A percentile compares a stretch with the other conserved stretches of the same genome.
These are phyloP conservation scores for Pelvicachromis taeniatus DNA, from an alignment of 2,113 vertebrate species.

Conservation along the genomic window DNA sequence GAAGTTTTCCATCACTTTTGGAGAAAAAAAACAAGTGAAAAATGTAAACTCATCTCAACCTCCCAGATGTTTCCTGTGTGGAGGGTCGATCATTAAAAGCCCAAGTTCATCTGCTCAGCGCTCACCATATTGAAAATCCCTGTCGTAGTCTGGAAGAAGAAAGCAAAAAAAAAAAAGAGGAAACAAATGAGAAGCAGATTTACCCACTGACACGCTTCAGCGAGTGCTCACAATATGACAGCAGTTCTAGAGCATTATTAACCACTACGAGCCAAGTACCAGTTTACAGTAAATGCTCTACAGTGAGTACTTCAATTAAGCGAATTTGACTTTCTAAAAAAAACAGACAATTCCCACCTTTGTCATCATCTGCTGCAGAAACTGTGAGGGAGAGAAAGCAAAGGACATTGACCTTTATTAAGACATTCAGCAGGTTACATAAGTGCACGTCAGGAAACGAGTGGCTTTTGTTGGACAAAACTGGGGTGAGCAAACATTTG, in stretches of 20 bases:
- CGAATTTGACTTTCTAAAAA: constrained; percentile 19
- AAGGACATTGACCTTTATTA: not conserved
- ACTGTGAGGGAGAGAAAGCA: constrained; percentile 47
- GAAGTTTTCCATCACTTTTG: constrained; percentile 47
- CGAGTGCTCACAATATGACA: constrained; percentile 13
- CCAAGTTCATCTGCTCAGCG: constrained; percentile 3
- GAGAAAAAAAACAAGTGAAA: constrained; percentile 27
- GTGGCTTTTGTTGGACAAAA: not conserved
- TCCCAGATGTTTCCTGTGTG: constrained; percentile 59
- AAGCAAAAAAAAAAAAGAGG: constrained; percentile 14
- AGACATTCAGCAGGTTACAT: not conserved
- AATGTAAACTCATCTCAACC: constrained; percentile 15
- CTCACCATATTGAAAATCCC: constrained; percentile 76
- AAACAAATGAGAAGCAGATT: constrained; percentile 27
- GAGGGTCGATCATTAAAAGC: not conserved
- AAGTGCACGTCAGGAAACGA: constrained; percentile 1
- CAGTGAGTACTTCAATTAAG: not conserved
- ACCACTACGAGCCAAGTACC: not conserved
- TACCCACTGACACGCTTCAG: constrained; percentile 26
- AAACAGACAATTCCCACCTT: constrained; percentile 50
- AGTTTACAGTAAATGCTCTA: not conserved
- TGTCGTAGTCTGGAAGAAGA: constrained; percentile 65
- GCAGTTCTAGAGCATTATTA: constrained; percentile 11
- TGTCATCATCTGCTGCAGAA: constrained; percentile 45
- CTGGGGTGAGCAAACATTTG: not conserved